Percentiles rank a stretch among this genome's conserved stretches.
These are phyloP conservation scores for Acanthopagrus latus DNA, from an alignment of 2,797 vertebrate species.

Conservation along the genomic window DNA sequence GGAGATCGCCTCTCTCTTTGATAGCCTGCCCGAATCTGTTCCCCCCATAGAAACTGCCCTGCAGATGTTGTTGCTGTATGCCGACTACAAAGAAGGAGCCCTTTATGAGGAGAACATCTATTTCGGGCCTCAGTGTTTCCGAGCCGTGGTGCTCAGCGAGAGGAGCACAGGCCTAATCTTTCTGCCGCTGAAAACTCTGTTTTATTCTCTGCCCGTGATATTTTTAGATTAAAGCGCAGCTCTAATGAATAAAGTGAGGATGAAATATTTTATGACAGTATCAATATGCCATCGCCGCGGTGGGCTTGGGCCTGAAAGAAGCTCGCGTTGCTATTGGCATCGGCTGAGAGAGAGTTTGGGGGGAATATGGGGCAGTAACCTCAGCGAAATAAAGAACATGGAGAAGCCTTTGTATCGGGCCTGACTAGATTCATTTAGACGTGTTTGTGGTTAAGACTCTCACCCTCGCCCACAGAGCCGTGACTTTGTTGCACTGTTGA, in stretches of 20 bases:
- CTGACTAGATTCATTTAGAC: slow-evolving; percentile 64
- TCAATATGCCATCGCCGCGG: slow-evolving; percentile 80
- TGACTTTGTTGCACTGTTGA: slow-evolving; percentile 81
- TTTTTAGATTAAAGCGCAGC: slow-evolving; percentile 89
- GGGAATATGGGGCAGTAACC: slow-evolving; percentile 37
- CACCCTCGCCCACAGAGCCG: slow-evolving; percentile 63
- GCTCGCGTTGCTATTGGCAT: slow-evolving; percentile 70
- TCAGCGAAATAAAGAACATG: slow-evolving; percentile 49
- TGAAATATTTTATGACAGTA: slow-evolving; percentile 85
- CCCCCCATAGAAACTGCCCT: slow-evolving; percentile 88
- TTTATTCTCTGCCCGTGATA: slow-evolving; percentile 84
- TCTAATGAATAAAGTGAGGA: slow-evolving; percentile 84
- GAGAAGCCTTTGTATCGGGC: slow-evolving; percentile 58
- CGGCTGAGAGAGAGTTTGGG: slow-evolving; percentile 53
- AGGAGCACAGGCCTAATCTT: slow-evolving; percentile 78
- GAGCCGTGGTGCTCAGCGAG: slow-evolving; percentile 77
- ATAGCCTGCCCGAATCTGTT: slow-evolving; percentile 87
- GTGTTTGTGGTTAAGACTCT: slow-evolving; percentile 53
- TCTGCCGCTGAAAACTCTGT: slow-evolving; percentile 80
- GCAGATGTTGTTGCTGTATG: slow-evolving; percentile 88
- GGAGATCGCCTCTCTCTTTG: slow-evolving; percentile 88
- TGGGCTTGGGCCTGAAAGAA: slow-evolving; percentile 62
- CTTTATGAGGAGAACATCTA: slow-evolving; percentile 88
- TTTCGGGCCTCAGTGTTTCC: slow-evolving; percentile 86
- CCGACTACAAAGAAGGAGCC: slow-evolving; percentile 90